Conservation (phyloP, 1,140 invertebrate genomes). For the Pseudobourletiella spinata region DNA sequence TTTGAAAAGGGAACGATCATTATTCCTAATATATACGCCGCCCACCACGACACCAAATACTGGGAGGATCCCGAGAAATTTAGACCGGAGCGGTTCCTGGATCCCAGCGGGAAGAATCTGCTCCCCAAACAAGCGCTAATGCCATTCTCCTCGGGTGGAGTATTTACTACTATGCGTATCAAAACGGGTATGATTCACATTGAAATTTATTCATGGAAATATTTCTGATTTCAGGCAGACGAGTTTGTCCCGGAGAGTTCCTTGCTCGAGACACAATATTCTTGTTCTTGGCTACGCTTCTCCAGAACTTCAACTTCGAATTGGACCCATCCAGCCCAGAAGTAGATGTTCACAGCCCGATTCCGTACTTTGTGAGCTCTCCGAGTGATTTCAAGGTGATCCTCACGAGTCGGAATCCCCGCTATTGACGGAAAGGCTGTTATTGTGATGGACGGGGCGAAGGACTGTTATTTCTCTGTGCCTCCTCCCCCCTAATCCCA, state of each 20-base stretch:
- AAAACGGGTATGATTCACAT: too few species aligned
- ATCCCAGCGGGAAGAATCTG: constrained; percentile 50
- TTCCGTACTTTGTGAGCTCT: too few species aligned
- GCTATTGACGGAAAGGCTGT: too few species aligned
- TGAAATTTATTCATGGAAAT: too few species aligned
- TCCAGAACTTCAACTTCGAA: not conserved
- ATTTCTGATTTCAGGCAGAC: constrained; percentile 48
- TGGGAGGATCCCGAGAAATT: constrained; percentile 63
- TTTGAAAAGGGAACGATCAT: constrained; percentile 74
- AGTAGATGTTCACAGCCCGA: not conserved
- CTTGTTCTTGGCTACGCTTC: constrained; percentile 51
- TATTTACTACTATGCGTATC: too few species aligned
- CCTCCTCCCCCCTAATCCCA: too few species aligned
- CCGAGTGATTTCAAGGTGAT: not conserved
- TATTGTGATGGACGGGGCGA: too few species aligned
- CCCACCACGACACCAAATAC: constrained; percentile 59
- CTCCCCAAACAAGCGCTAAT: constrained; percentile 57
- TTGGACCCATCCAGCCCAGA: not conserved
- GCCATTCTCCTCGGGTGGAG: constrained; percentile 68
- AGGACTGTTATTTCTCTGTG: too few species aligned
- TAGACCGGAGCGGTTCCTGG: constrained; percentile 64
- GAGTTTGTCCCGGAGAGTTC: constrained; percentile 58
- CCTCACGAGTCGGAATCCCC: not conserved
- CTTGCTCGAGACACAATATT: constrained; percentile 63
- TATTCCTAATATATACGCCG: constrained; percentile 65